Percentiles rank a stretch among this genome's conserved stretches.
These are phyloP conservation scores for Aulostomus chinensis DNA, from an alignment of 2,797 vertebrate genomes.

Conservation along the genomic window DNA sequence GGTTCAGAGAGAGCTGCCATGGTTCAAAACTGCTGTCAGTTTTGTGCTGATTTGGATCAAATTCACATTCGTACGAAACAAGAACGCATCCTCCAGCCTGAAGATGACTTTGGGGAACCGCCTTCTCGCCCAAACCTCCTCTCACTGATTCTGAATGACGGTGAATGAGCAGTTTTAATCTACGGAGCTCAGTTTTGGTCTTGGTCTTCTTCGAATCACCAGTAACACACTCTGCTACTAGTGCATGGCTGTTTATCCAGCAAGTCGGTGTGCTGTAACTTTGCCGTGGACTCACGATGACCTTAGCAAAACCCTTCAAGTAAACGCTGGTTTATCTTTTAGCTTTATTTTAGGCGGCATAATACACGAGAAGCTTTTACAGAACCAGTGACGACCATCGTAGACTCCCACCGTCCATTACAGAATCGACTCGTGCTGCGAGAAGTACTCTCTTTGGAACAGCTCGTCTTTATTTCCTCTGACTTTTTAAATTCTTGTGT, in stretches of 20 bases:
- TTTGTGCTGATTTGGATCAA: too few species aligned
- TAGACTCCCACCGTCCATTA: too few species aligned
- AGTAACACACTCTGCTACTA: conserved; percentile 14
- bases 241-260: conserved; percentile 45
- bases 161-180: neutral
- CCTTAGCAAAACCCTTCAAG: conserved; percentile 7
- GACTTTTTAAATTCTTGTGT: neutral
- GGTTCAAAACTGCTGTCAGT: too few species aligned
- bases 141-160: neutral
- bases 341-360: neutral
- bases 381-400: too few species aligned
- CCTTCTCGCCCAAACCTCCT: conserved; percentile 5
- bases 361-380: conserved; percentile 7
- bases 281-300: conserved; percentile 21
- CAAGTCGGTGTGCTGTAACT: conserved; percentile 13
- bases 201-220: neutral
- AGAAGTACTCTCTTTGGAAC: conserved; percentile 11
- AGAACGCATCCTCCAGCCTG: neutral
- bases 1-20: too few species aligned
- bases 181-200: neutral
- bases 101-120: conserved; percentile 40
- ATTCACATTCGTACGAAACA: too few species aligned
- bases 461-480: neutral
- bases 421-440: too few species aligned
- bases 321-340: neutral